Base-by-base conservation (phyloP, 2,797 vertebrate genomes). In the Mormyrus proboscirostris region DNA sequence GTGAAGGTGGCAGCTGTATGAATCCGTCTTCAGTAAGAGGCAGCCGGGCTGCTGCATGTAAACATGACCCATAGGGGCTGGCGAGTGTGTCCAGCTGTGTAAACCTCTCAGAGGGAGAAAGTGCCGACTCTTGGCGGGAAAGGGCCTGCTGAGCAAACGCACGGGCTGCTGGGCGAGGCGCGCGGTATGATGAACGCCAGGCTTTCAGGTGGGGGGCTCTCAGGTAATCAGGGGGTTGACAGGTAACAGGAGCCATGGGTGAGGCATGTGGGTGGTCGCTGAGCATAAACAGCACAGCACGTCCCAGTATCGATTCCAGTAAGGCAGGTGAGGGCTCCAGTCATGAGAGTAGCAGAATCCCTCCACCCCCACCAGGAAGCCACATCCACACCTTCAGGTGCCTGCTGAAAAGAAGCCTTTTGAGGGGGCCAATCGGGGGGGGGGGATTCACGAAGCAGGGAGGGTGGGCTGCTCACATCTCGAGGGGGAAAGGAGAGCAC, bases 361-460 rank as follows among this genome's bases (percentile, higher is more conserved):
- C 55, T 6, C 8, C 44, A 16, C 41, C 53, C 16, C 76, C 19
- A 47, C 76, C n/a, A 29, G 88, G 79, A 47, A 69, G 44, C 89
- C 86, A 84, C 59, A 25, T 53, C 2, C 49, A 41, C 25, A 51
- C 83, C 44, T 19, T 41, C 55, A 47, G 0, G 88, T 41, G 1
- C 41, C 9, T 25, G 38, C 59, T 50, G 87, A 76, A 22, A 29
- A 25, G 10, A 25, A 85, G 83, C 59, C 22, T n/a, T 62, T 25
- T 25, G 7, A 9, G 19, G 65, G 19, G 38, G 22, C 4, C 41
- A 50, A 87, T 55, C 93, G 49, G 82, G 86, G 59, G 92, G 92
- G 92, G 93, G 91, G 59, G 2, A 19, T 3, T 16, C 3, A 12
- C 4, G 2, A 69, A 69, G 25, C 65, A 69, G 65, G 65, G 65